Evolutionary conservation across 1,140 invertebrate genomes (phyloP).

Genomic region (Plectus sambesii): DNA sequence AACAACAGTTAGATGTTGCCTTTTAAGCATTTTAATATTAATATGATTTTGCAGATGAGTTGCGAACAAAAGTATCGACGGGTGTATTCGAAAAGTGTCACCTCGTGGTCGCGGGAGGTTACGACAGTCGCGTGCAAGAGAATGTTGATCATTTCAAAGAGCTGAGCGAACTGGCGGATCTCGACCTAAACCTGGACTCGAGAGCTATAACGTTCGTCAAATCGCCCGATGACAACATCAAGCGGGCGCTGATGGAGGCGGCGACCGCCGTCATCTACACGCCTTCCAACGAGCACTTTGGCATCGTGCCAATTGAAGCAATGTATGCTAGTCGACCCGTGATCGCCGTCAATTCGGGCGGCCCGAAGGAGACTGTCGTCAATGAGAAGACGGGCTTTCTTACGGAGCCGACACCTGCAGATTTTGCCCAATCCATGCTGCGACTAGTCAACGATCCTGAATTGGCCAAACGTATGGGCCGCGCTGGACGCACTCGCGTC

Average conservation of each 20-base stretch:
- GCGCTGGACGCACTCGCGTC: slow-evolving; percentile 60
- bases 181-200: slow-evolving; percentile 58
- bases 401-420: slow-evolving; percentile 52
- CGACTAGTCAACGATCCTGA: slow-evolving; percentile 45
- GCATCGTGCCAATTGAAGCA: slow-evolving; percentile 95
- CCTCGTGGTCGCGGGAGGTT: slow-evolving; percentile 90
- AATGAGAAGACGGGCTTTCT: slow-evolving; percentile 78
- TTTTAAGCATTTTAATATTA: not conserved
- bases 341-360: slow-evolving; percentile 84
- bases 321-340: slow-evolving; percentile 89
- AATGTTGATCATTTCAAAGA: slow-evolving; percentile 78
- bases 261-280: slow-evolving; percentile 75
- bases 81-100: slow-evolving; percentile 52
- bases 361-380: slow-evolving; percentile 81
- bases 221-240: slow-evolving; percentile 69
- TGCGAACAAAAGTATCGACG: slow-evolving; percentile 51
- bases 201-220: slow-evolving; percentile 69
- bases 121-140: slow-evolving; percentile 74
- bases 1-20: too few species aligned
- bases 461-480: slow-evolving; percentile 57
- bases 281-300: slow-evolving; percentile 93
- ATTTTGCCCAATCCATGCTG: slow-evolving; percentile 67
- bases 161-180: slow-evolving; percentile 56
- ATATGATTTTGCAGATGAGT: slow-evolving; percentile 21
- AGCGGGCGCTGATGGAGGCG: slow-evolving; percentile 58